A percentile compares a stretch with the other conserved stretches of the same genome.
Evolutionary conservation across 2,797 vertebrate species (phyloP).

Genomic region (Molossus alvarezi): DNA sequence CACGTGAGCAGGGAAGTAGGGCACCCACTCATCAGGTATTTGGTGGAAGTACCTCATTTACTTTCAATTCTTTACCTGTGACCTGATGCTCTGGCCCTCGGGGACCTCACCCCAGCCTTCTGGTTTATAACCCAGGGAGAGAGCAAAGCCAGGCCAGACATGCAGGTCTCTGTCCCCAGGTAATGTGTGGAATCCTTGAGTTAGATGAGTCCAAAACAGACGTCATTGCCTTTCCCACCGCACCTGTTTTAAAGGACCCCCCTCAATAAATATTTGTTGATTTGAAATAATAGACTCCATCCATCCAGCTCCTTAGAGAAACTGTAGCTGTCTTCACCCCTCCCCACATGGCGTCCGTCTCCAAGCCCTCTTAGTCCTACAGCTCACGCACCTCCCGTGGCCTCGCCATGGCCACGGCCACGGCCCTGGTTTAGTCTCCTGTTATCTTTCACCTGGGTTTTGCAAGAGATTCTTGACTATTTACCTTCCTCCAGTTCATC

Average conservation of each 20-base stretch:
- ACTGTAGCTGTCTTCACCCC: neutral
- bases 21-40: neutral
- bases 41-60: neutral
- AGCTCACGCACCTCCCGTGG: neutral
- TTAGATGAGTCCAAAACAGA: neutral
- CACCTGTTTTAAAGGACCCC: neutral
- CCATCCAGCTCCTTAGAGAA: neutral
- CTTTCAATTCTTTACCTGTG: neutral
- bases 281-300: neutral
- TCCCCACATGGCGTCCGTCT: fast-evolving
- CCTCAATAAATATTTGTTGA: neutral
- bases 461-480: neutral
- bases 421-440: neutral
- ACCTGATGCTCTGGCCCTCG: neutral
- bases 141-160: neutral
- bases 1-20: neutral
- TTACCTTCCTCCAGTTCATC: neutral
- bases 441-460: neutral
- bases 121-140: neutral
- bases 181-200: neutral
- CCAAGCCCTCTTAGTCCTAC: neutral
- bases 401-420: fast-evolving
- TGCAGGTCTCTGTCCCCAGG: neutral
- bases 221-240: neutral
- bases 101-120: neutral